Evolutionary conservation across 2,113 vertebrate species (phyloP).

Genomic region (Amphilophus citrinellus): DNA sequence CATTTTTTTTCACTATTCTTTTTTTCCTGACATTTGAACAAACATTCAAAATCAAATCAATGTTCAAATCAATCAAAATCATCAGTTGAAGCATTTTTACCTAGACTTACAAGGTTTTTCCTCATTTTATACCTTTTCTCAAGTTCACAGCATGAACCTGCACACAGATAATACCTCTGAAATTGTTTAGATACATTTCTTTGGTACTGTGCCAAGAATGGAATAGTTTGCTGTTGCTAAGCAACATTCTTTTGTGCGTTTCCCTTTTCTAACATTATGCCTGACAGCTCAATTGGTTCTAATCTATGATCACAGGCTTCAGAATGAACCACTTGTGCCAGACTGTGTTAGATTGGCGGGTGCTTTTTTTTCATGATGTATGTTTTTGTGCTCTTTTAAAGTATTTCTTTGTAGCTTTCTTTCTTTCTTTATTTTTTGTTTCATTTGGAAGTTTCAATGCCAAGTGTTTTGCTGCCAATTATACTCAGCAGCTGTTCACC

Average conservation of each 20-base stretch:
- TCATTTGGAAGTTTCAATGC: background rate
- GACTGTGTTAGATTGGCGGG: background rate
- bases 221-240: slow-evolving; percentile 52
- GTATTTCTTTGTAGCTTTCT: background rate
- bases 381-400: background rate
- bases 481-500: background rate
- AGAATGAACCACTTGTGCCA: slow-evolving; percentile 29
- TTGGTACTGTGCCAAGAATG: slow-evolving; percentile 19
- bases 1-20: background rate
- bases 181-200: slow-evolving; percentile 21
- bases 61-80: background rate
- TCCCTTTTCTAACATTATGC: slow-evolving; percentile 25
- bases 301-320: slow-evolving; percentile 50
- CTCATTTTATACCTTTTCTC: background rate
- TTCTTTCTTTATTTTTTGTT: background rate
- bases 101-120: background rate
- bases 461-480: background rate
- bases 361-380: background rate
- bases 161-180: slow-evolving; percentile 19
- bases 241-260: slow-evolving; percentile 52
- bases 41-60: too few species aligned
- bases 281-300: slow-evolving; percentile 40
- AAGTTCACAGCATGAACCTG: slow-evolving; percentile 1
- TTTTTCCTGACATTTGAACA: background rate
- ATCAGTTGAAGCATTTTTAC: background rate